phyloP scores from a whole-genome alignment of 1,140 invertebrate species.

The Bombus waltoni region DNA sequence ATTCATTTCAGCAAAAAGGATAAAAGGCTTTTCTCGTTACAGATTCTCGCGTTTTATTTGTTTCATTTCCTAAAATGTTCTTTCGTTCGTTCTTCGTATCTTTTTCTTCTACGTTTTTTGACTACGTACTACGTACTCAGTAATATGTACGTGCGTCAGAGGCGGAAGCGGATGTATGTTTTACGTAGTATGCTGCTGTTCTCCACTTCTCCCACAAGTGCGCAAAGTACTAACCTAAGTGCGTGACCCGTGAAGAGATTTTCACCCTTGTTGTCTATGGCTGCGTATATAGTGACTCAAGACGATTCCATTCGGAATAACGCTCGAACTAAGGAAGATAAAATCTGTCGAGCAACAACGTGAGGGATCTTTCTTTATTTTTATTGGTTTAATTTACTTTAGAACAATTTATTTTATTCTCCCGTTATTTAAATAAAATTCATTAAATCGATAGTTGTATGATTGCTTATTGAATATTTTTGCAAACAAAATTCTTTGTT shows the following conservation, averaged over 20 bases:
- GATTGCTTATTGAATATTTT: too few species aligned
- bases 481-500: too few species aligned
- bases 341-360: too few species aligned
- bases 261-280: background rate
- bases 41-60: background rate
- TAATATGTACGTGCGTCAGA: background rate
- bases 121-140: background rate
- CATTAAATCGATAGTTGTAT: too few species aligned
- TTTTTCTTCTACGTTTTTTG: background rate
- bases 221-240: constrained; percentile 17
- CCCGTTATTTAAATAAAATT: too few species aligned
- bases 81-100: background rate
- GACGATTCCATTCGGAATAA: background rate
- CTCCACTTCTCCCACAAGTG: background rate
- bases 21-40: too few species aligned
- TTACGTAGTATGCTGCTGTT: background rate
- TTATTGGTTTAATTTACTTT: too few species aligned
- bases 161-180: constrained; percentile 1
- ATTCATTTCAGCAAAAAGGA: too few species aligned
- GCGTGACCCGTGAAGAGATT: background rate
- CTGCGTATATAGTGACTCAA: background rate
- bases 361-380: too few species aligned
- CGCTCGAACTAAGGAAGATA: background rate
- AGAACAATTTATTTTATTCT: too few species aligned
- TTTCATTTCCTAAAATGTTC: background rate